Conservation (phyloP, 2,888 invertebrate species). For the Drosophila quasianomalipes region DNA sequence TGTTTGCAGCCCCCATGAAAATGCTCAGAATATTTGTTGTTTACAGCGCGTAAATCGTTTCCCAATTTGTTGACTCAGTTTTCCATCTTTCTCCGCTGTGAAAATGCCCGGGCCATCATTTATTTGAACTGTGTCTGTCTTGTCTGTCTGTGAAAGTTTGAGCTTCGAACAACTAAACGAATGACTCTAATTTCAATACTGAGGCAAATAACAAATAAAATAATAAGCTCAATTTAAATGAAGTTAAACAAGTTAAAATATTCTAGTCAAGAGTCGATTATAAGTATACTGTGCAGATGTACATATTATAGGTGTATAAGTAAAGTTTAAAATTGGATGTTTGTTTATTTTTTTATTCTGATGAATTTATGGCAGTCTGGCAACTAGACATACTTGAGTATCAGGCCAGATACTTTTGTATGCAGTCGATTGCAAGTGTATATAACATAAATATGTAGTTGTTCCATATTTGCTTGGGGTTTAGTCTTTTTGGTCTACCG, state of each 20-base stretch:
- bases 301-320: not conserved
- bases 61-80: conserved; percentile 33
- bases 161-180: not conserved
- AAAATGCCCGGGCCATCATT: not conserved
- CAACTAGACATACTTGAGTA: not conserved
- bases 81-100: not conserved
- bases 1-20: conserved; percentile 49
- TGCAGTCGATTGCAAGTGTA: not conserved
- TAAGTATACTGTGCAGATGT: not conserved
- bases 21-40: conserved; percentile 13
- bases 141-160: not conserved
- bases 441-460: not conserved
- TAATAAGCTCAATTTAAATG: not conserved
- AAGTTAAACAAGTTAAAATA: not conserved
- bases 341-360: not conserved
- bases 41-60: conserved; percentile 31
- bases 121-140: not conserved
- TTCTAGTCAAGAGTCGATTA: not conserved
- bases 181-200: not conserved
- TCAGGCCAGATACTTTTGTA: not conserved
- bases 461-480: not conserved
- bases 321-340: not conserved
- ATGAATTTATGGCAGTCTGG: not conserved
- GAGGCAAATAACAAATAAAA: not conserved
- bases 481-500: not conserved